Conservation (phyloP, 2,888 invertebrate genomes). For the Pyrgus malvae region DNA sequence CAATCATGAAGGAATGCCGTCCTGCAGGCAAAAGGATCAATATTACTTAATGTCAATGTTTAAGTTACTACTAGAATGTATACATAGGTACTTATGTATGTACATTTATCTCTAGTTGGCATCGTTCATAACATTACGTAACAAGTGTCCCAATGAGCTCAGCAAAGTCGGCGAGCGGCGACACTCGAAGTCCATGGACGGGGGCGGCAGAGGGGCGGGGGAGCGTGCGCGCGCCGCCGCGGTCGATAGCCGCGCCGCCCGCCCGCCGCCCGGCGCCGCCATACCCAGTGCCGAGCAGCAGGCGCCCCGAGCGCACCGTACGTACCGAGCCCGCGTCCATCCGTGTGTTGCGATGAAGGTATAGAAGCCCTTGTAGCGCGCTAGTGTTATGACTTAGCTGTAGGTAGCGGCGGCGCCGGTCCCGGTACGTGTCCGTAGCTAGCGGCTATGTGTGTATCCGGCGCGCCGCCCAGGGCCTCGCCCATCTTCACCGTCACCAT, state of each 20-base stretch:
- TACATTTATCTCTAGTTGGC: neutral
- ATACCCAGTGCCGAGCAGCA: constrained; percentile 39
- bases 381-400: constrained; percentile 68
- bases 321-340: constrained; percentile 36
- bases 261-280: constrained; percentile 40
- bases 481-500: constrained; percentile 37
- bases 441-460: constrained; percentile 42
- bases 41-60: too few species aligned
- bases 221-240: constrained; percentile 35
- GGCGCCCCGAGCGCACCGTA: constrained; percentile 39
- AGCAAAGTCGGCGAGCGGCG: constrained; percentile 32
- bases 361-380: constrained; percentile 66
- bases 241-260: constrained; percentile 43
- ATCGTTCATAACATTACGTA: constrained; percentile 33
- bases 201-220: constrained; percentile 43
- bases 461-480: constrained; percentile 39
- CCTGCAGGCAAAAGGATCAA: too few species aligned
- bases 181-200: constrained; percentile 44
- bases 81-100: neutral
- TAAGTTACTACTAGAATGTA: too few species aligned
- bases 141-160: constrained; percentile 33
- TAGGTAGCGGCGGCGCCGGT: constrained; percentile 61
- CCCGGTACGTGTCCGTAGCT: constrained; percentile 62
- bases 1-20: too few species aligned
- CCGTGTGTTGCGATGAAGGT: constrained; percentile 77